Base-by-base conservation (phyloP, 2,113 vertebrate species). In the Lipophrys pholis region DNA sequence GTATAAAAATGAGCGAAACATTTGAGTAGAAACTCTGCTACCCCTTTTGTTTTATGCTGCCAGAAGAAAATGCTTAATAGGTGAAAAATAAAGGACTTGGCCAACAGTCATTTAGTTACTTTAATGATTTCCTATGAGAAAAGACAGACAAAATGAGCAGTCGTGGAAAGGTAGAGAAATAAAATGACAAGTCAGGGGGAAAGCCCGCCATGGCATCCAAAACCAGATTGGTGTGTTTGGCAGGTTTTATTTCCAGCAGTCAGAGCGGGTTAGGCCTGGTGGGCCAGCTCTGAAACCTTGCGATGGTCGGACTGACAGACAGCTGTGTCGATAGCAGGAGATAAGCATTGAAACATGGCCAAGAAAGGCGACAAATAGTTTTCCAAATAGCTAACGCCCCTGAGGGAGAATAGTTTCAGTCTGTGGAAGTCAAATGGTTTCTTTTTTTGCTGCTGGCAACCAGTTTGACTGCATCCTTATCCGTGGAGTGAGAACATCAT, bases 171-270 rank as follows among this genome's bases (percentile, higher is more conserved):
- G 30, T 51, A 7, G n/a, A 40, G 46, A 10, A 14, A 61, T 36
- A 43, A 30, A 55, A 16, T 45, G 38, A 53, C 62, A 66, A 59
- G 46, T 55, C 7, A 8, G 11, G 41, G 54, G 41, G 17, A 66
- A 16, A 38, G 8, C 5, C 45, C 16, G 43, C 1, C 11, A 4
- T 10, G 58, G 39, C 12, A 58, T 69, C 65, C 57, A 52, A 5
- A 45, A 38, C 10, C 54, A 51, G 59, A 65, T 14, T 21, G 15
- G 53, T 55, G 8, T 68, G 30, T 15, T 48, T 63, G 67, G 57
- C 43, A 70, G 68, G 30, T 64, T 83, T 73, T 77, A 55, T 85
- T 82, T 79, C 17, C 72, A 48, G 10, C 48, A 67, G 63, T 50
- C 52, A 52, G 65, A 58, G 56, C 36, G 61, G 54, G 73, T 81